Percentiles rank a stretch among this genome's conserved stretches.
phyloP scores from a whole-genome alignment of 2,797 vertebrate species.

The Sebastes hubbsi region DNA sequence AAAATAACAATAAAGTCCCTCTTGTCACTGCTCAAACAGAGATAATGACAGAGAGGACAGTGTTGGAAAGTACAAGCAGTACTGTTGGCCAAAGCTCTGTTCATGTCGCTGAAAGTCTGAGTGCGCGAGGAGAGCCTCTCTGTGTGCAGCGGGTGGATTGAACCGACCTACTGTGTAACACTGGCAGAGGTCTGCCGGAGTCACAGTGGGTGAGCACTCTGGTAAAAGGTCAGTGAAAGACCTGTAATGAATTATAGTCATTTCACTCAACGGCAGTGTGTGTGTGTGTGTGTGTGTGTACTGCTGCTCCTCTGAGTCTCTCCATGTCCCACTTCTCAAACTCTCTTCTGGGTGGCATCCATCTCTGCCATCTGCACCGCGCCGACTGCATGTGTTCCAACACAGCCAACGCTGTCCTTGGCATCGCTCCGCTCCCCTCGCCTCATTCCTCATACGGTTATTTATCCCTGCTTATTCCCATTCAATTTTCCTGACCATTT shows the following conservation, averaged over 20 bases:
- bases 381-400: constrained; percentile 54
- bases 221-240: constrained; percentile 67
- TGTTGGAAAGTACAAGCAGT: constrained; percentile 7
- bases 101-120: constrained; percentile 26
- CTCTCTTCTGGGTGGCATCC: constrained; percentile 69
- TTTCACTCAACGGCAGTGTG: constrained; percentile 29
- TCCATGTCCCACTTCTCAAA: constrained; percentile 51
- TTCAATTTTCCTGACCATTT: constrained; percentile 63
- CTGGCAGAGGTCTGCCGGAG: constrained; percentile 53
- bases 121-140: constrained; percentile 5
- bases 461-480: constrained; percentile 67
- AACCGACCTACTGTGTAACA: constrained; percentile 31
- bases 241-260: constrained; percentile 63
- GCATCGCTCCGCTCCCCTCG: constrained; percentile 41
- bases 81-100: constrained; percentile 8
- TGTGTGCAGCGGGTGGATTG: constrained; percentile 31
- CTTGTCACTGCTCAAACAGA: constrained; percentile 3
- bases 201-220: constrained; percentile 61
- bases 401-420: constrained; percentile 55
- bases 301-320: constrained; percentile 10
- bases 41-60: constrained; percentile 20
- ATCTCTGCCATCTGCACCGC: constrained; percentile 69
- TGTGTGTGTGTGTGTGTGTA: constrained; percentile 3
- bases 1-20: constrained; percentile 5
- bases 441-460: constrained; percentile 62